Evolutionary conservation across 1,140 invertebrate genomes (phyloP).

Genomic region (Cecropterus lyciades): DNA sequence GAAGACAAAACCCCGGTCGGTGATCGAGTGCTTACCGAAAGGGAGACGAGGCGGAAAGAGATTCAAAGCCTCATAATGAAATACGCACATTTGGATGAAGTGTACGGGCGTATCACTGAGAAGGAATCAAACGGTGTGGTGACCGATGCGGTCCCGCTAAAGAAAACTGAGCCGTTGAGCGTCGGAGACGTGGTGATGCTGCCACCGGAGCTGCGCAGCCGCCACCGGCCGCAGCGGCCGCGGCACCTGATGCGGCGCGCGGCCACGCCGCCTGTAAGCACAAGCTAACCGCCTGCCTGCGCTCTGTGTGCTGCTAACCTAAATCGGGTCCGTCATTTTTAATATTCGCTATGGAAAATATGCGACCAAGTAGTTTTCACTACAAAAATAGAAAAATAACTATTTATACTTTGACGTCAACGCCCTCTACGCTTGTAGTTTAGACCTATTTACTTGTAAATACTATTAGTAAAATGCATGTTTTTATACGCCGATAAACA

Average conservation of each 20-base stretch:
- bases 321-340: constrained; percentile 69
- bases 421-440: neutral
- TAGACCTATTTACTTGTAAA: neutral
- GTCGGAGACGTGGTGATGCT: constrained; percentile 69
- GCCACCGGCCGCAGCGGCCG: constrained; percentile 71
- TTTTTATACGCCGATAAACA: constrained; percentile 32
- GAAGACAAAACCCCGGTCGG: constrained; percentile 83
- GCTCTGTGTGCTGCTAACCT: constrained; percentile 78
- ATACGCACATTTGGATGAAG: constrained; percentile 89
- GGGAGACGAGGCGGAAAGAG: constrained; percentile 91
- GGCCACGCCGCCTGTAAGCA: constrained; percentile 85
- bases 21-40: constrained; percentile 86
- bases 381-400: constrained; percentile 17
- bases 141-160: constrained; percentile 41
- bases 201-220: constrained; percentile 72
- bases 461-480: constrained; percentile 45
- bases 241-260: constrained; percentile 70
- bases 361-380: constrained; percentile 25
- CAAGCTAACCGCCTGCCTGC: constrained; percentile 73
- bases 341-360: constrained; percentile 40
- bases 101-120: constrained; percentile 81
- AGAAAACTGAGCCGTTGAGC: constrained; percentile 70
- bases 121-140: constrained; percentile 57
- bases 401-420: neutral
- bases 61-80: constrained; percentile 92